Base-by-base conservation (phyloP, 2,797 vertebrate species). In the Paratrypauchen microcephalus region DNA sequence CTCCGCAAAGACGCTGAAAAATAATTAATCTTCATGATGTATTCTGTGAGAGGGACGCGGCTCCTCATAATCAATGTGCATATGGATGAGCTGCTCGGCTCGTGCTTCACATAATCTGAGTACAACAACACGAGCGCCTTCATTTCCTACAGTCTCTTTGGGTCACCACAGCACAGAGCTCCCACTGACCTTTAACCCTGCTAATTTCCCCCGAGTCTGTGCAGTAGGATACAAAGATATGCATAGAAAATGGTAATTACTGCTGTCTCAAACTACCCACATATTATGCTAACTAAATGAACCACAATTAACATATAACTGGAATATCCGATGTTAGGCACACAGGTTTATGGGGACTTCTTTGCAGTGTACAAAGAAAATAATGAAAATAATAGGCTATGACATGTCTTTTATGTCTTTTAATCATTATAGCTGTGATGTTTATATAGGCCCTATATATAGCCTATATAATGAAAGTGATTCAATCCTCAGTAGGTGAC, bases 1-100 rank as follows among this genome's bases (percentile, higher is more conserved):
- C 8, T 55, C 12, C 32, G 72, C 77, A 71, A 78, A 84, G 87
- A 82, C 80, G 85, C 72, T 75, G 79, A 86, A 79, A 85, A 80
- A 76, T 74, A 74, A 86, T 89, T 86, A 79, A 89, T 92, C 87
- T 89, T 85, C 74, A 69, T 84, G 82, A 91, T 87, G 69, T 79
- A 90, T 88, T 84, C 78, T 70, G 72, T 75, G 73, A 77, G 78
- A 80, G 65, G 77, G 78, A 81, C 84, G 83, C 80, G 78, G 76
- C 72, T 45, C 64, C 77, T 63, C 77, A 86, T 90, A 83, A 89
- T 87, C 72, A 86, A 81, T 74, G 87, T 88, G 82, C 79, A 91
- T 89, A 85, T 90, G 81, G 81, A 89, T 89, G 80, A 86, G 79
- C 57, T 74, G 81, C 72, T 80, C 75, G 70, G 79, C 75, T 84